Conservation (phyloP, 2,113 vertebrate genomes). For the Dromiciops gliroides region DNA sequence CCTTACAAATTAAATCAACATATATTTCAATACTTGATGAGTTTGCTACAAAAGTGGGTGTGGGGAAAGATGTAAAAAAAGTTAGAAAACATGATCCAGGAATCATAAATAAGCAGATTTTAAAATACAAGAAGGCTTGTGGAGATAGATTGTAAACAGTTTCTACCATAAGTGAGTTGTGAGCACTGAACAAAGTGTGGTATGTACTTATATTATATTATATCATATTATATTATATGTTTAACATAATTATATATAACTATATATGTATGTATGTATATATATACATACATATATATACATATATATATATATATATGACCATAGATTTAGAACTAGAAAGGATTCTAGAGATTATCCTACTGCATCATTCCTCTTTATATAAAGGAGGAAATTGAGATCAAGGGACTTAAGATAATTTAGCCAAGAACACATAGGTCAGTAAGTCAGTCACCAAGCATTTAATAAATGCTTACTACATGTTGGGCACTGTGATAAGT, state of each 20-base stretch:
- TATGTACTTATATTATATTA: no score
- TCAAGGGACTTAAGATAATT: background rate
- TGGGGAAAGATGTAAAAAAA: background rate
- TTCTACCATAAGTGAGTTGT: background rate
- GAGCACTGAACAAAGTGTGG: background rate
- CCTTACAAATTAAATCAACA: background rate
- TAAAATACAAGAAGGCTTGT: background rate
- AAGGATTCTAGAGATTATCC: background rate
- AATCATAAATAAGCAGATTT: background rate
- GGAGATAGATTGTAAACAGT: background rate
- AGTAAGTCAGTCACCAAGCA: background rate
- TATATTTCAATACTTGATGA: background rate
- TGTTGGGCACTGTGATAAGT: background rate
- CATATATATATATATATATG: no score
- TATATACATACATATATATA: no score
- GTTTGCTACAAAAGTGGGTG: background rate
- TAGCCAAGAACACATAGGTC: background rate
- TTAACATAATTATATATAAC: no score
- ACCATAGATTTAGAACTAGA: background rate
- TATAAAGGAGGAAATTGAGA: background rate
- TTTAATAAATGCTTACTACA: background rate
- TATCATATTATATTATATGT: no score
- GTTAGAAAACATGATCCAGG: background rate
- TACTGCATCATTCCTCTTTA: background rate
- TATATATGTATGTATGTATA: no score